A percentile compares a stretch with the other conserved stretches of the same genome.
Evolutionary conservation across 2,797 vertebrate genomes (phyloP).

Genomic region (Pempheris klunzingeri): DNA sequence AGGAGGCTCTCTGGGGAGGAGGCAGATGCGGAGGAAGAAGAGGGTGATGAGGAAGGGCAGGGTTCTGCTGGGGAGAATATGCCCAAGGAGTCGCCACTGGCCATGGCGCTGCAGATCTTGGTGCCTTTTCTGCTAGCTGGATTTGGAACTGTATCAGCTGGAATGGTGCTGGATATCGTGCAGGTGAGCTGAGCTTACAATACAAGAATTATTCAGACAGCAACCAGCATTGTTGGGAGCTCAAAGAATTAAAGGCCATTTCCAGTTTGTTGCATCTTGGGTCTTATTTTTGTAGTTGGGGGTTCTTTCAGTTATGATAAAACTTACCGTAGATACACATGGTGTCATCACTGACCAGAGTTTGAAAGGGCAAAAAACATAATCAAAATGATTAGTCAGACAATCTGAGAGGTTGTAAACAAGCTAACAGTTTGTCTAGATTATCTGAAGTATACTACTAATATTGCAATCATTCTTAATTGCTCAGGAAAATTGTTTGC

Average conservation of each 20-base stretch:
- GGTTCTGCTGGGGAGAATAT: constrained; percentile 77
- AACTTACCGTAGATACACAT: background rate
- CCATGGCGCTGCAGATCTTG: constrained; percentile 94
- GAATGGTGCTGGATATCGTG: constrained; percentile 97
- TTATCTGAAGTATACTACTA: too few relatives aligned
- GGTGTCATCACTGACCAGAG: background rate
- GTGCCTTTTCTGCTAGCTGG: constrained; percentile 95
- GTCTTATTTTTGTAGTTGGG: background rate
- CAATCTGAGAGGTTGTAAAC: too few relatives aligned
- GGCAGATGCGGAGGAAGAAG: constrained; percentile 78
- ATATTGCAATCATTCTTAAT: too few relatives aligned
- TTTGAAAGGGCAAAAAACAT: background rate
- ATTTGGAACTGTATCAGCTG: constrained; percentile 96
- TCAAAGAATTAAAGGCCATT: constrained; percentile 13
- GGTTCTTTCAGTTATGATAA: background rate
- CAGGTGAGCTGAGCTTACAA: constrained; percentile 85
- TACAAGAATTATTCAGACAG: constrained; percentile 12
- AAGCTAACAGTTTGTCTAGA: too few relatives aligned
- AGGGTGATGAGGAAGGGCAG: constrained; percentile 80
- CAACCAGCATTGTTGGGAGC: background rate
- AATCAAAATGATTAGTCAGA: too few relatives aligned
- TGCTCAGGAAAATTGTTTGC: too few relatives aligned
- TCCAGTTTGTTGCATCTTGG: background rate
- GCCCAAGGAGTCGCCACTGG: constrained; percentile 93
- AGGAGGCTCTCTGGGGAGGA: constrained; percentile 84